Evolutionary conservation across 2,113 vertebrate species (phyloP), one percentile per base, ranked within the genome.

Genomic region (Fregata magnificens): DNA sequence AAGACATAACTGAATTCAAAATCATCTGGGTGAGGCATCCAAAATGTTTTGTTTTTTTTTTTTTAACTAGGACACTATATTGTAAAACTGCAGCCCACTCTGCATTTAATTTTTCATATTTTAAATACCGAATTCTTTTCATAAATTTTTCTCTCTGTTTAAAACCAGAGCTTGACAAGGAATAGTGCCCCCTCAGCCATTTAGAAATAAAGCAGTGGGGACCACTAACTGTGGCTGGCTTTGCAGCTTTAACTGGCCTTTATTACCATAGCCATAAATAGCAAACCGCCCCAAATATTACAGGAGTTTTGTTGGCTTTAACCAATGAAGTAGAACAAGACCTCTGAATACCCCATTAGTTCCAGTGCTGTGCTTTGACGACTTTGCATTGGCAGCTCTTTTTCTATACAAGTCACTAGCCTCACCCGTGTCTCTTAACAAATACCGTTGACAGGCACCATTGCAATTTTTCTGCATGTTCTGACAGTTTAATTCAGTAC

Each of bases 401-500:
- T 98, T 97, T 96, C 98, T 97, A 85, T 96, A 95, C 96, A 98
- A 98, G 98, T 98, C 98, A 96, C 98, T 96, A 95, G 98, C 97
- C 97, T 98, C 95, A 94, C 98, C 97, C 94, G 93, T 95, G 96
- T 98, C 97, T 98, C 98, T 97, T 98, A 98, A 98, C 98, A 99
- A 99, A 99, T 98, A 98, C 97, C 95, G 84, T 98, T 98, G 98
- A 98, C 98, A 98, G 98, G 98, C 98, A 94, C 86, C 90, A 87
- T 97, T 97, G 97, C 97, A 97, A 98, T 98, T 98, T 98, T 98
- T 98, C 98, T 98, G 98, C 98, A 95, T 97, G 95, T 98, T 98
- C 98, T 99, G 98, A 99, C 98, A 99, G 98, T 99, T 99, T 98
- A 98, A 98, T 99, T 98, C 98, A 98, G 98, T 98, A 97, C 97